Base-by-base conservation (phyloP, 2,113 vertebrate species). In the Nestor notabilis region DNA sequence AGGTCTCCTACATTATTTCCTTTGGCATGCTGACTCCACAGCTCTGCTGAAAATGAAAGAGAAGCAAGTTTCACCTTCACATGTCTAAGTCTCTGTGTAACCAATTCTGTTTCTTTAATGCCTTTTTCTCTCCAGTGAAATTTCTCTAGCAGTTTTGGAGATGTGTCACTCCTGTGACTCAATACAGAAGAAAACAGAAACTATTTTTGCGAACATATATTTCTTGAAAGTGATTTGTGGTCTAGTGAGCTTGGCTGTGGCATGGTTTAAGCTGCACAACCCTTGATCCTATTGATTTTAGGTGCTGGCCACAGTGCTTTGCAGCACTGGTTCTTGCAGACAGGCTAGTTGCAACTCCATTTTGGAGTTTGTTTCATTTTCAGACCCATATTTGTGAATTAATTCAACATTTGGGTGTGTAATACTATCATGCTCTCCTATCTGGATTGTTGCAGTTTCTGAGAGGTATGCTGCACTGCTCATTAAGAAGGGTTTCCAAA, bases 141-240 rank as follows among this genome's bases (percentile, higher is more conserved):
- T 46, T 71, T 72, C 41, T 55, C 10, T 2, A 6, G 37, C 1
- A 27, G 68, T 74, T 79, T 29, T 5, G 3, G 82, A 43, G 20
- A 9, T 31, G 23, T 55, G 71, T 55, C 83, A 9, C 47, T 72
- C 17, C 46, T 20, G 46, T 44, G 75, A 20, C 16, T 53, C 37
- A 11, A 16, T 37, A 11, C 3, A 27, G 46, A 24, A 28, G 3
- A 31, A 41, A 85, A 7, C 14, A n/a, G 29, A 31, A 65, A 9
- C 8, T 1, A n/a, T 33, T 50, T 5, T 39, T 25, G 66, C 28
- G 47, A 47, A n/a, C 17, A 0, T 3, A 15, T 37, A 4, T 27
- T 23, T 15, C n/a, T 10, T 83, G 66, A 65, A 46, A 4, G 78
- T 27, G 0, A 19, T 80, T 80, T 83, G 89, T 87, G 58, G 25